Evolutionary conservation across 1,140 invertebrate species (phyloP).

Genomic region (Drosophila watanabei): DNA sequence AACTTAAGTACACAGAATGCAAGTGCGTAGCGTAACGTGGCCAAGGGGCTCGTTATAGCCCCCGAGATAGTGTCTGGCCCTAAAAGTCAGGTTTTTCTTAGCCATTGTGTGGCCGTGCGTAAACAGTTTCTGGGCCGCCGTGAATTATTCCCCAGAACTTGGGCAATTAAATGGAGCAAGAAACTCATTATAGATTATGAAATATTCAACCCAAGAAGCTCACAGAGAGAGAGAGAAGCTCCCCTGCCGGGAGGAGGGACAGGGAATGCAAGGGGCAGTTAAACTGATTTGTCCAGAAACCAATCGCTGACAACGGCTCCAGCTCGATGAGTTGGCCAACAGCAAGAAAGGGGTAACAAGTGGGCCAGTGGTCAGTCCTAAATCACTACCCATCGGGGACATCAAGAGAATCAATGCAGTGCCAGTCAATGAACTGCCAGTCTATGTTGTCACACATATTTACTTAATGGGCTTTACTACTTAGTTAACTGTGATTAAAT

Average conservation of each 20-base stretch:
- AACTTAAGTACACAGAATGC: slow-evolving; percentile 30
- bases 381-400: slow-evolving; percentile 60
- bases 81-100: slow-evolving; percentile 16
- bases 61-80: slow-evolving; percentile 21
- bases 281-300: slow-evolving; percentile 55
- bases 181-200: slow-evolving; percentile 81
- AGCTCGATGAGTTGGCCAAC: slow-evolving; percentile 45
- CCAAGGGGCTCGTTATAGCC: slow-evolving; percentile 33
- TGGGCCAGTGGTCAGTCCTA: slow-evolving; percentile 35
- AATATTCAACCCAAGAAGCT: slow-evolving; percentile 40
- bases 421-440: slow-evolving; percentile 27
- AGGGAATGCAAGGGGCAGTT: slow-evolving; percentile 19
- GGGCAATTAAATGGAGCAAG: slow-evolving; percentile 71
- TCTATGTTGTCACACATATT: slow-evolving; percentile 4
- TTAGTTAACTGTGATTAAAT: slow-evolving; percentile 3
- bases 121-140: slow-evolving; percentile 50
- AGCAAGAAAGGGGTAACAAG: slow-evolving; percentile 10
- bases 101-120: slow-evolving; percentile 41
- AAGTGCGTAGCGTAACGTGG: slow-evolving; percentile 57
- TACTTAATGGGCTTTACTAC: not conserved
- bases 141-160: slow-evolving; percentile 61
- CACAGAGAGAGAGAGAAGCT: not conserved
- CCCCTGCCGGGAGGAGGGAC: too few species aligned
- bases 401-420: slow-evolving; percentile 24
- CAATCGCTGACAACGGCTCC: slow-evolving; percentile 42